Evolutionary conservation across 2,113 vertebrate genomes (phyloP).

Genomic region (Pangasianodon gigas): DNA sequence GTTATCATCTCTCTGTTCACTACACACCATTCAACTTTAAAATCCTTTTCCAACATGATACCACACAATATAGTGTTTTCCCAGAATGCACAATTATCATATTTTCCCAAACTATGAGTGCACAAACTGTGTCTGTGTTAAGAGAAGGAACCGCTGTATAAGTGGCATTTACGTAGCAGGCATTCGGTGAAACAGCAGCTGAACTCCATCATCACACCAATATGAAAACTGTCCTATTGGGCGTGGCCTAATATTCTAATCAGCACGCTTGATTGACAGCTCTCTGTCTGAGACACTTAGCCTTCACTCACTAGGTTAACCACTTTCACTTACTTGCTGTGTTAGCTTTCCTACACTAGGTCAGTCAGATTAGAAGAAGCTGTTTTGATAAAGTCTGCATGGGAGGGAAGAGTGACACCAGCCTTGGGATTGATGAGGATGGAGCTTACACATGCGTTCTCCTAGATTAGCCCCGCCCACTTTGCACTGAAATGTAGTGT

Average conservation of each 20-base stretch:
- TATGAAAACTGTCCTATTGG: neutral
- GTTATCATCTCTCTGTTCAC: neutral
- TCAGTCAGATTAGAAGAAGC: no score
- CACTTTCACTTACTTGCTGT: no score
- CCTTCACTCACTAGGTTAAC: no score
- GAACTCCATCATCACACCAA: neutral
- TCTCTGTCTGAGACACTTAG: neutral
- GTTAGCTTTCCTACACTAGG: no score
- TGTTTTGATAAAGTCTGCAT: no score
- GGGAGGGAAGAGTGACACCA: no score
- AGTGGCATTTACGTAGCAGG: neutral
- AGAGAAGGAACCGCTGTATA: neutral
- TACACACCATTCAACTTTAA: neutral
- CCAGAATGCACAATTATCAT: neutral
- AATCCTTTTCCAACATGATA: neutral
- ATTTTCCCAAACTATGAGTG: neutral
- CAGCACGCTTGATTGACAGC: neutral
- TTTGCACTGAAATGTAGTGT: neutral
- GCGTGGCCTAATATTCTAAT: neutral
- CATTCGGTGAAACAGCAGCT: neutral
- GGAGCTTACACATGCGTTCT: neutral
- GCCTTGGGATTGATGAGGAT: neutral
- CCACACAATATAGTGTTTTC: neutral
- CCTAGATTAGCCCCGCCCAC: neutral
- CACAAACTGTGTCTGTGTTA: neutral